Evolutionary conservation across 2,888 invertebrate genomes (phyloP), one percentile per base, ranked within the genome.

Genomic region (Synanthedon andrenaeformis): DNA sequence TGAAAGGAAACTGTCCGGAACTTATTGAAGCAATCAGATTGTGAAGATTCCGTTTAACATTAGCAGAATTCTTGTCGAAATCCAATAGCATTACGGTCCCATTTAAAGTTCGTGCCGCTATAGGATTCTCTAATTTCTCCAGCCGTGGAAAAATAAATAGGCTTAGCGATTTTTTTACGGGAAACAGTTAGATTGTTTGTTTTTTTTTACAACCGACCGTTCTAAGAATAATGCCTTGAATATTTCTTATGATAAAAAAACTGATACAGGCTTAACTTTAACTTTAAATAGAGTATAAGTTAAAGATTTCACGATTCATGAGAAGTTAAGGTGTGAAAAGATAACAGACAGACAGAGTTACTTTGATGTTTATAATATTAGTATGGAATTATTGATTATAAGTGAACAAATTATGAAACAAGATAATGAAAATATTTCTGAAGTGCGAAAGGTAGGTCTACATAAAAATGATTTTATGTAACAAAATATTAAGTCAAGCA

Each of bases 11-110:
- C 76, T 79, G 79, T 73, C 76, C 74, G 72, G 75, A 82, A 83
- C 79, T 84, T 84, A 84, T 85, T 78, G 83, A 76, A 82, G 79
- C 79, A 81, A 80, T 81, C 77, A 79, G 82, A 84, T 82, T 79
- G 80, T 76, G 71, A 74, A 73, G 72, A 83, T 82, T 82, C 81
- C 83, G 75, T 75, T 80, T 70, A 79, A 82, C 78, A 83, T 84
- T 81, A 79, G 76, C 76, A 67, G 67, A 79, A 82, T 84, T 82
- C 81, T 79, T 82, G 70, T 70, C 66, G 67, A 72, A 76, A 79
- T 80, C 77, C 78, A 82, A 82, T 83, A 79, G 79, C 74, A 82
- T 84, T 83, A 83, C 76, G 76, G 72, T 72, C 69, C 78, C 75
- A 80, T 82, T 86, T 79, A 76, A 84, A 81, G 74, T 83, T 83